Evolutionary conservation across 1,140 invertebrate genomes (phyloP), one percentile per base, ranked within the genome.

Genomic region (Drosophila sp.): DNA sequence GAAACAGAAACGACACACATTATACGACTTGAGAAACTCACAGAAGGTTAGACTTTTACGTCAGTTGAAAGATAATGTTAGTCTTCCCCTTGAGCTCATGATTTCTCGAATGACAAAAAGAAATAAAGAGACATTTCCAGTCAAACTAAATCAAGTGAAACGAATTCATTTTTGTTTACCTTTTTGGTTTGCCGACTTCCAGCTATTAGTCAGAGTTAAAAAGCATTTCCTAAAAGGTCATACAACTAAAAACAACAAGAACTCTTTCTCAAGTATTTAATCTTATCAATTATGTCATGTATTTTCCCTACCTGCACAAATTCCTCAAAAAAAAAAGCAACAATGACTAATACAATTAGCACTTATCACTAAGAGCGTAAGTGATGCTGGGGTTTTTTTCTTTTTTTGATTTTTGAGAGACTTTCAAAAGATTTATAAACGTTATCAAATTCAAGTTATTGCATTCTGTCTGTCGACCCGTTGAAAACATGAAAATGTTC

Each of bases 401-500:
- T 50, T 10, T 2, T 10, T 8, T 27, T 47, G 17, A 7, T 44
- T 44, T 23, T 33, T 10, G 3, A 11, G 5, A 47, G 44, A 47
- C 44, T 50, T 50, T 50, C 23, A 50, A 50, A 50, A 50, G 44
- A 50, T 50, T 50, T 50, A 27, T 27, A 40, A 27, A 35, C 4
- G 3, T 61, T 35, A 32, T 61, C 33, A 61, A 61, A 61, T 44
- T 27, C 44, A 50, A 50, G 44, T 50, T 50, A 50, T 50, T 50
- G 44, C 44, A 50, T 50, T 50, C 44, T 61, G 60, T 60, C 35
- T n/a, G 23, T 17, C 17, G 17, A 17, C 17, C 17, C 17, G 57
- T 47, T 25, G 44, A 50, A 50, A 17, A 50, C 23, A 50, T 27
- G 44, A 25, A 50, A 50, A 50, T 27, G 23, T 10, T 27, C 25